phyloP scores from a whole-genome alignment of 2,888 invertebrate genomes.

The Laspeyria flexula region DNA sequence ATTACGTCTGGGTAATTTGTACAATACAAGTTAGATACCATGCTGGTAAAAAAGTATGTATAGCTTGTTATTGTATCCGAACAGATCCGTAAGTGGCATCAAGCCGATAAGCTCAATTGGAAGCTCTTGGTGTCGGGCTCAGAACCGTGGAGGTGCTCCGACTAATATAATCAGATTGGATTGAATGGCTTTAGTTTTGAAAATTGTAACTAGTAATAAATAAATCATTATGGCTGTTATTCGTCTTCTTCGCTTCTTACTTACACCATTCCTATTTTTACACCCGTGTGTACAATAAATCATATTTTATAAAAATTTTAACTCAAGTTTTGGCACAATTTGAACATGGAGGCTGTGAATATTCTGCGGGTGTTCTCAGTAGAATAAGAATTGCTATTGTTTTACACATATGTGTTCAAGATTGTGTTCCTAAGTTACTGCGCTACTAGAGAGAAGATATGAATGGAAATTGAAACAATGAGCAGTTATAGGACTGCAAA shows the following conservation, averaged over 20 bases:
- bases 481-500: constrained; percentile 3
- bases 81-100: too few relatives aligned
- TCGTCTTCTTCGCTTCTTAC: background rate
- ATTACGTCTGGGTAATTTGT: too few relatives aligned
- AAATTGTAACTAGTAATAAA: too few relatives aligned
- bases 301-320: constrained; percentile 49
- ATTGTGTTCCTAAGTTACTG: constrained; percentile 17
- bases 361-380: constrained; percentile 4
- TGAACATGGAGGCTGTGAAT: constrained; percentile 17
- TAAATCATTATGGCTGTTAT: too few relatives aligned
- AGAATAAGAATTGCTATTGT: constrained; percentile 23
- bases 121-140: too few relatives aligned
- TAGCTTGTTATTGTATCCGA: too few relatives aligned
- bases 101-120: too few relatives aligned
- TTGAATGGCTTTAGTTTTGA: too few relatives aligned
- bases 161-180: too few relatives aligned
- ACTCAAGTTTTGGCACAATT: constrained; percentile 38
- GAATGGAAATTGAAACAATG: constrained; percentile 16
- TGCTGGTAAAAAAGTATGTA: too few relatives aligned
- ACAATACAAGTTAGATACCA: too few relatives aligned
- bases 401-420: constrained; percentile 16
- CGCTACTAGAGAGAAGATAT: constrained; percentile 5
- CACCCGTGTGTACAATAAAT: constrained; percentile 40
- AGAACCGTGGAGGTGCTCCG: too few relatives aligned
- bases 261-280: constrained; percentile 9